Percentiles rank a stretch among this genome's conserved stretches.
Evolutionary conservation across 2,888 invertebrate genomes (phyloP).

Genomic region (Hymenopus coronatus): DNA sequence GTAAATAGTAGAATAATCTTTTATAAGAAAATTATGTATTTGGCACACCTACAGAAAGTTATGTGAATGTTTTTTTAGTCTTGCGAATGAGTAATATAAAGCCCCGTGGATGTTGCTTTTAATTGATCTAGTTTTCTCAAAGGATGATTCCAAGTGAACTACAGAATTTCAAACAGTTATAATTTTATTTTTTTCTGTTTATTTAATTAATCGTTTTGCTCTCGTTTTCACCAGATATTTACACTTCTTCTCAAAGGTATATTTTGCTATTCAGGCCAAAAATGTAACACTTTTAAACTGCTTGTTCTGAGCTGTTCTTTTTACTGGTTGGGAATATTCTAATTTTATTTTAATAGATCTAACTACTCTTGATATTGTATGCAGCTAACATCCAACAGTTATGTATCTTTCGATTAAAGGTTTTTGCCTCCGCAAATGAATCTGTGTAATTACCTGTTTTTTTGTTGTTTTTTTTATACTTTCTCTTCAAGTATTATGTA

Average conservation of each 20-base stretch:
- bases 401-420: background rate
- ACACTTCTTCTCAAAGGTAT: background rate
- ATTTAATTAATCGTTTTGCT: background rate
- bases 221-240: background rate
- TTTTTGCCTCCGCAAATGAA: too few species aligned
- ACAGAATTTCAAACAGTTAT: background rate
- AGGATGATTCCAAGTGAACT: background rate
- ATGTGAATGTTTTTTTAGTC: too few species aligned
- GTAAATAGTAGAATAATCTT: too few species aligned
- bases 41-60: too few species aligned
- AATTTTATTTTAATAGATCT: background rate
- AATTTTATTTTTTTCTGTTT: background rate
- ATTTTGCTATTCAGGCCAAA: background rate
- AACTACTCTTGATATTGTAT: background rate
- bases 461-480: background rate
- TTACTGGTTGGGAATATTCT: background rate
- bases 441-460: too few species aligned
- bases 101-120: too few species aligned
- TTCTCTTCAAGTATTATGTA: rapidly evolving
- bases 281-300: background rate
- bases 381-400: too few species aligned
- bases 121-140: too few species aligned
- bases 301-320: background rate
- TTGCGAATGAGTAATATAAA: too few species aligned
- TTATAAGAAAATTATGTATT: too few species aligned